Evolutionary conservation across 2,888 invertebrate genomes (phyloP), one percentile per base, ranked within the genome.

Genomic region (Spialia ferax): DNA sequence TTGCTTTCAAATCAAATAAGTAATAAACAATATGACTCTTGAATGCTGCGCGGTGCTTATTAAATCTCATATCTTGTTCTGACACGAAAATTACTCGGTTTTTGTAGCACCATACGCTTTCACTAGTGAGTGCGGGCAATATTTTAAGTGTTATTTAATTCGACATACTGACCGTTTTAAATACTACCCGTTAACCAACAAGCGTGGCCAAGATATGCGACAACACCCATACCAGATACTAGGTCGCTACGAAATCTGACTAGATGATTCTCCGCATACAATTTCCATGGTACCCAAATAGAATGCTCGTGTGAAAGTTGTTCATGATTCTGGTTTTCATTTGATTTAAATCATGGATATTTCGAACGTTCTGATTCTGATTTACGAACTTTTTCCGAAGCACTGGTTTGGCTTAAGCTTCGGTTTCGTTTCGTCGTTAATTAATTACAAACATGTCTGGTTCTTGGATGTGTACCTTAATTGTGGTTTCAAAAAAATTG

Each of bases 101-200:
- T 63, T 79, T 76, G 77, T 79, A 78, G 75, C 78, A 75, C 75
- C 73, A 70, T 70, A 76, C 79, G 84, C 89, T 88, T 89, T 89
- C 89, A 87, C 89, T 87, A 73, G 70, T 65, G 70, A 74, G 77
- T 75, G 82, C 81, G 79, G 83, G 80, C 75, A 82, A 82, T 82
- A 82, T 87, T 82, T 86, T 79, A 83, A 84, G 79, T 82, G 79
- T 88, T 88, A 86, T 86, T 88, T 86, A 88, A 88, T 86, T 83
- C 80, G 84, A 79, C 86, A 85, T 76, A 84, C 81, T 89, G 83
- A 84, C 86, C 87, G 79, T 79, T 78, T 81, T 81, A 75, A 77
- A 77, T 71, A 72, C 71, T 71, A 73, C 70, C 50, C 66, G 42
- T 66, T 54, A 66, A 59, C 73, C 69, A 76, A 78, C 78, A 79